Base-by-base conservation (phyloP, 1,140 invertebrate genomes). In the Galleria mellonella region DNA sequence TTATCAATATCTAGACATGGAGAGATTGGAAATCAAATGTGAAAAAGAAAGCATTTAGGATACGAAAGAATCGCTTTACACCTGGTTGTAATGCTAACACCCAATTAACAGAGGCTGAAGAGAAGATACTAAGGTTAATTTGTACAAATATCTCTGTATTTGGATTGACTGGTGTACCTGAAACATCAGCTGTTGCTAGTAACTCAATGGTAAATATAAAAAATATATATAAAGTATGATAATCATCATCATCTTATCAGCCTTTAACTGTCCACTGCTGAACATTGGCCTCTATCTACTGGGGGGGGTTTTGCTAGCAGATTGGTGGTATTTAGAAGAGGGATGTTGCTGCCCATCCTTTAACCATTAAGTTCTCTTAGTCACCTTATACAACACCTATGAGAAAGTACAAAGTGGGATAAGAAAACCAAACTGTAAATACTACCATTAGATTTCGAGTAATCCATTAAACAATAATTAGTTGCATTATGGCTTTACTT, bases 21-120 rank as follows among this genome's bases (percentile, higher is more conserved):
- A 52, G 68, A 45, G 68, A 72, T 36, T 72, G 68, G 68, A 72
- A 72, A 55, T 72, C 68, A 33, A 72, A 72, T 61, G 68, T 71
- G 1, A 71, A 63, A 38, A 72, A 72, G 46, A 72, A 72, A 39
- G 68, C 68, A 7, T 68, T 71, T 45, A 71, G 62, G 46, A 71
- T 71, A 28, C 44, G 67, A 2, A 71, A 62, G 39, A 65, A 59
- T 32, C 47, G 56, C 11, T 71, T 71, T 31, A 62, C 64, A 37
- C 58, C 68, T 9, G 59, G 64, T 2, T 55, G 51, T 45, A 68
- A 62, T 44, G 30, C 52, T 9, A 68, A 59, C 13, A 63, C 27
- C 32, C 68, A 71, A 36, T 39, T 68, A 7, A 65, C 64, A 46
- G 64, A 72, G 29, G 56, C 59, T 13, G 68, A 72, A 36, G 56